Evolutionary conservation across 2,888 invertebrate species (phyloP).

Genomic region (Drosophila mayaguana): DNA sequence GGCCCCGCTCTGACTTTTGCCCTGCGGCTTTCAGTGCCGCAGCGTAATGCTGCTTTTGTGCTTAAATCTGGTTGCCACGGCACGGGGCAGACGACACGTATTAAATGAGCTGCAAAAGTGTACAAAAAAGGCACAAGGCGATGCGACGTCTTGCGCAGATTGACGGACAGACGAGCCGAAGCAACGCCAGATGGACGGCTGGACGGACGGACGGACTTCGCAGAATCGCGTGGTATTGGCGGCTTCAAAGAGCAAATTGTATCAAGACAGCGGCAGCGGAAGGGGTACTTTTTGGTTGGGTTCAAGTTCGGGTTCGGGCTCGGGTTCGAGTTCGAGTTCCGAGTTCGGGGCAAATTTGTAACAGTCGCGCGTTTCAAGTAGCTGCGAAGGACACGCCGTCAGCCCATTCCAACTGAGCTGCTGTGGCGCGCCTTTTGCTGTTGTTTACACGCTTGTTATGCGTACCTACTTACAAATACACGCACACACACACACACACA

Average conservation of each 20-base stretch:
- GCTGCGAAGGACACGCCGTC: conserved; percentile 42
- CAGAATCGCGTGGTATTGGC: conserved; percentile 57
- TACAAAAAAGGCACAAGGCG: conserved; percentile 31
- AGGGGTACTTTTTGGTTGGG: conserved; percentile 31
- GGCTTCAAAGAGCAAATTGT: conserved; percentile 75
- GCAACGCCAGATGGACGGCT: neutral
- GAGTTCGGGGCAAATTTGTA: conserved; percentile 40
- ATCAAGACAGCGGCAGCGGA: conserved; percentile 30
- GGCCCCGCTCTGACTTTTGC: conserved; percentile 40
- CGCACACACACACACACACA: conserved; percentile 16
- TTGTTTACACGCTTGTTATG: conserved; percentile 80
- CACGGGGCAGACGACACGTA: conserved; percentile 74
- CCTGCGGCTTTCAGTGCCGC: conserved; percentile 72
- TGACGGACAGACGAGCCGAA: conserved; percentile 14
- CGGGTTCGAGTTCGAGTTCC: conserved; percentile 30
- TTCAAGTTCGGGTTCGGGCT: conserved; percentile 35
- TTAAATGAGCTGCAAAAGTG: conserved; percentile 76
- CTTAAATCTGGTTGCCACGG: conserved; percentile 78
- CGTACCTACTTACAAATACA: conserved; percentile 57
- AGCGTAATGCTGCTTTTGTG: conserved; percentile 73
- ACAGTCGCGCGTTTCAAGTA: conserved; percentile 75
- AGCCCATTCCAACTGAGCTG: neutral
- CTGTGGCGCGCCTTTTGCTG: conserved; percentile 61
- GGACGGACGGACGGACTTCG: conserved; percentile 13
- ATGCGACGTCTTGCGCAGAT: conserved; percentile 9